phyloP scores from a whole-genome alignment of 2,113 vertebrate genomes.

The Mormyrus iriodes region DNA sequence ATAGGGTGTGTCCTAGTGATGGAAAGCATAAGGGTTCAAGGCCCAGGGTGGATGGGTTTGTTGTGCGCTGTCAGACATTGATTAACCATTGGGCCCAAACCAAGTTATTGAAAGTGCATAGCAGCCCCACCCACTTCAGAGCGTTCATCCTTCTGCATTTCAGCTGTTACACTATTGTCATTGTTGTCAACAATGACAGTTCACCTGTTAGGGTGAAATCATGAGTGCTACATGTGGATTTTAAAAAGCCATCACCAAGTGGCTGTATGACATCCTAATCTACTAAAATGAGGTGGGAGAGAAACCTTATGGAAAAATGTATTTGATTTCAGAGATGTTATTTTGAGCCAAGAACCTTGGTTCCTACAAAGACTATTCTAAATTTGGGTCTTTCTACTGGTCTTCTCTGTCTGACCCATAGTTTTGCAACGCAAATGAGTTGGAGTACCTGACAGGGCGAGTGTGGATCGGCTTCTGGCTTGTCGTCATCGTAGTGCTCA shows the following conservation, averaged over 20 bases:
- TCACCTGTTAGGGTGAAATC: background rate
- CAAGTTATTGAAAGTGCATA: background rate
- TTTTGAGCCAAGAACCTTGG: background rate
- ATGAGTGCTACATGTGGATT: background rate
- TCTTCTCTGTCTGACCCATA: conserved; percentile 39
- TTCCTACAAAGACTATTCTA: background rate
- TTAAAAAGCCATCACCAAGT: background rate
- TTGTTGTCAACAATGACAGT: background rate
- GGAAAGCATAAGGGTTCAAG: background rate
- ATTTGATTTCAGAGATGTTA: background rate
- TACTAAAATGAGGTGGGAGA: background rate
- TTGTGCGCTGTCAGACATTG: background rate
- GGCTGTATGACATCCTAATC: background rate
- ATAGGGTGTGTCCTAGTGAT: background rate
- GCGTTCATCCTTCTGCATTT: background rate
- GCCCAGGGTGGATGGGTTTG: background rate
- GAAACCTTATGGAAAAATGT: background rate
- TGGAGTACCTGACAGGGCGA: conserved; percentile 91
- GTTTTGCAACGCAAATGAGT: conserved; percentile 76
- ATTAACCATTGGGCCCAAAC: background rate
- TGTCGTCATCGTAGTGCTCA: conserved; percentile 76
- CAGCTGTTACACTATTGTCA: background rate
- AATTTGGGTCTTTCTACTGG: background rate
- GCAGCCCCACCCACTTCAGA: background rate
- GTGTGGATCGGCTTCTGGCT: conserved; percentile 98